These are phyloP conservation scores for Anser cygnoides DNA, from an alignment of 2,113 vertebrate genomes.

Conservation along the genomic window DNA sequence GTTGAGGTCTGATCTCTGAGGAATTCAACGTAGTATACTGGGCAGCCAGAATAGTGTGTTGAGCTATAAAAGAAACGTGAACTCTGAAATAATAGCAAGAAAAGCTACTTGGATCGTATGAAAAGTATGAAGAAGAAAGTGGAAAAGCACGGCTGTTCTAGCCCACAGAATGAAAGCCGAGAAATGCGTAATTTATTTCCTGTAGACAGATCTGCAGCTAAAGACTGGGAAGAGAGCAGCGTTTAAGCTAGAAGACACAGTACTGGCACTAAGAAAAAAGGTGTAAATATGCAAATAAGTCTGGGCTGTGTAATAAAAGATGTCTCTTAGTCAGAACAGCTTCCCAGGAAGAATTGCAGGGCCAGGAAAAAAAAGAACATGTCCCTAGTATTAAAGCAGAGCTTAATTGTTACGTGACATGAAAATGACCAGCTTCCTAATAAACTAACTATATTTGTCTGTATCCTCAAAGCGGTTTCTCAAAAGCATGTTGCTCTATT, in stretches of 20 bases:
- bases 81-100: not conserved
- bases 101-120: not conserved
- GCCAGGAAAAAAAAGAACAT: not conserved
- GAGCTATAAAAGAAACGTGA: not conserved
- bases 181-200: not conserved
- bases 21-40: not conserved
- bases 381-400: not conserved
- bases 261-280: not conserved
- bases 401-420: not conserved
- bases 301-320: not conserved
- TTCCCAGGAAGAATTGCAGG: not conserved
- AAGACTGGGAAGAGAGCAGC: not conserved
- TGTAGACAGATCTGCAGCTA: not conserved
- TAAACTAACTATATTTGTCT: not conserved
- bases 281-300: not conserved
- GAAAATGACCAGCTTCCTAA: not conserved
- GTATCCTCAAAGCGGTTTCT: not conserved
- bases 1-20: not conserved
- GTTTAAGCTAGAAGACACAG: not conserved
- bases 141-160: not conserved
- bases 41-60: not conserved
- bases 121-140: not conserved
- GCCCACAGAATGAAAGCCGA: not conserved
- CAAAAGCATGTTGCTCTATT: not conserved
- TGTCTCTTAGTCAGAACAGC: not conserved